Percentiles rank a stretch among this genome's conserved stretches.
Conservation (phyloP, 2,797 vertebrate species). For the Lates japonicus region DNA sequence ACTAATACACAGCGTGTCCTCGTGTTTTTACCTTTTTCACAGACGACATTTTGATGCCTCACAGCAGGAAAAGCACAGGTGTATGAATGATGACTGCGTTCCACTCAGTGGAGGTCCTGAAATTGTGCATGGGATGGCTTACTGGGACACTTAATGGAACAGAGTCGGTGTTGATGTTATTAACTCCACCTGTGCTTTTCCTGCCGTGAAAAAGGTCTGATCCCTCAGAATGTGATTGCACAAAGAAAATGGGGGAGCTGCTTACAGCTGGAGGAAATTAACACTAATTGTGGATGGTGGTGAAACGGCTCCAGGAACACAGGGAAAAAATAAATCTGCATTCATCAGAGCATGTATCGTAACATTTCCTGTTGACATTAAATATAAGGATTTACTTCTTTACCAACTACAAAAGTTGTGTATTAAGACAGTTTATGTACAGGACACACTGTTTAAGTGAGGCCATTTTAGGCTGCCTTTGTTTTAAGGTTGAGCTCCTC, state of each 20-base stretch:
- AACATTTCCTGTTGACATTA: neutral
- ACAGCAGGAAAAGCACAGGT: no score
- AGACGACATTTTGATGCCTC: neutral
- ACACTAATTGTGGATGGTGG: neutral
- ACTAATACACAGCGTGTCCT: neutral
- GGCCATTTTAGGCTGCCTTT: no score
- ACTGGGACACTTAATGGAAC: neutral
- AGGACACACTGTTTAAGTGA: no score
- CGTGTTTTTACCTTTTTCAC: no score
- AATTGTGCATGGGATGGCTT: neutral
- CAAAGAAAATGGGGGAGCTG: neutral
- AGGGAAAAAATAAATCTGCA: neutral
- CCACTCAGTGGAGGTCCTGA: neutral
- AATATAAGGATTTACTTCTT: neutral
- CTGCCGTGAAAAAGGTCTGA: neutral
- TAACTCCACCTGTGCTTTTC: neutral
- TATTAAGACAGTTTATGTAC: no score
- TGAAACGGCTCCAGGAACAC: slow-evolving; percentile 1
- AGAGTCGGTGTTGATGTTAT: neutral
- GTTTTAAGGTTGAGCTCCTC: no score
- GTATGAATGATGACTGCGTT: neutral
- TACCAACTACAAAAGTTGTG: neutral
- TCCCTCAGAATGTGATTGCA: neutral
- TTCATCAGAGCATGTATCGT: neutral
- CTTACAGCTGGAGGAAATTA: neutral